Evolutionary conservation across 2,113 vertebrate genomes (phyloP), one percentile per base, ranked within the genome.

Genomic region (Lamprotornis superbus): DNA sequence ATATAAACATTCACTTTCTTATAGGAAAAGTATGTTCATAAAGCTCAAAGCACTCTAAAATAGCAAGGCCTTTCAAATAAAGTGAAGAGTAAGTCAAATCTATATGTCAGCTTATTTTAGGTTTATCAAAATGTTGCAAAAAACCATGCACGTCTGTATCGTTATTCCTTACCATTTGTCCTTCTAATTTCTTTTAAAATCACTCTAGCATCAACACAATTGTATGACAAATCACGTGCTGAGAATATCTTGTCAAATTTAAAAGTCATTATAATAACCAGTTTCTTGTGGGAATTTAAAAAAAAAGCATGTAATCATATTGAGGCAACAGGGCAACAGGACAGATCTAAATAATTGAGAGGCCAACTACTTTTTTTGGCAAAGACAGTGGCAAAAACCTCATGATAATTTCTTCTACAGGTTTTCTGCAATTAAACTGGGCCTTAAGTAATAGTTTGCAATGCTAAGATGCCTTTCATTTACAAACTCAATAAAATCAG

Each of bases 401-500:
- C 25, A 44, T 89, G 22, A 42, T 68, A 64, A 56, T 81, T 94
- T 89, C 33, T 90, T 73, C 44, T 82, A 11, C 47, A 33, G 14
- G 5, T 84, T 89, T 94, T 93, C 93, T 60, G n/a, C 24, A 63
- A 31, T 33, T 57, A 57, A 87, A 35, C 18, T 91, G 90, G 27
- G 20, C 27, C 55, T 92, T 76, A 33, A 83, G 53, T 75, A 57
- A 76, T 80, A 35, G 84, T 88, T 89, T 60, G 67, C 52, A 40
- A 42, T 75, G 37, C 42, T 42, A 42, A 80, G 40, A n/a, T 83
- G 50, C 83, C 94, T 96, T 85, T 86, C 63, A 65, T 93, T 96
- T 90, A 93, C 52, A 94, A 91, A 68, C 23, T 86, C 49, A 93
- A 44, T 94, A 94, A 94, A 97, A 76, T 83, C 90, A 91, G 84